These are phyloP conservation scores for Drosophila guanche DNA, from an alignment of 1,140 invertebrate genomes.

Conservation along the genomic window DNA sequence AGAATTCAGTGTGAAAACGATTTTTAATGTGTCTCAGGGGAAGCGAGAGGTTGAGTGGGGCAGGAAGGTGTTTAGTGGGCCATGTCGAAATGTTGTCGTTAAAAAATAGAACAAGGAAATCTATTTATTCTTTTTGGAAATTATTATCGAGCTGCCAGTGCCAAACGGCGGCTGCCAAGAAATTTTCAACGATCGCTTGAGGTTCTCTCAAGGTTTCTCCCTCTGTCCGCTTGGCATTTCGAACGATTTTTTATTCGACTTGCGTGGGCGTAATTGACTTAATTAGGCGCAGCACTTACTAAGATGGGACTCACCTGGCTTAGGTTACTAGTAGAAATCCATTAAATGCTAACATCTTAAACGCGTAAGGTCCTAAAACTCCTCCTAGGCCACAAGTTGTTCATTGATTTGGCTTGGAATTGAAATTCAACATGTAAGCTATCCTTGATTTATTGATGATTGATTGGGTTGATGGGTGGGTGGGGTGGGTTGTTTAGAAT, in stretches of 20 bases:
- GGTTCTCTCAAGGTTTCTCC: constrained; percentile 33
- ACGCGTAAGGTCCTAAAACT: constrained; percentile 68
- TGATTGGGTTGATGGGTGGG: constrained; percentile 12
- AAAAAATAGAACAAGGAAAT: constrained; percentile 55
- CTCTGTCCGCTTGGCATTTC: not conserved
- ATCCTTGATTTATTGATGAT: constrained; percentile 54
- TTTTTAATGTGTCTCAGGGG: constrained; percentile 39
- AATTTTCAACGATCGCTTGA: constrained; percentile 19
- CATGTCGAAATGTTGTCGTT: constrained; percentile 71
- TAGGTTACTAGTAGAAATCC: constrained; percentile 76
- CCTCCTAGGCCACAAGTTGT: constrained; percentile 40
- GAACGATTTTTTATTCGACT: constrained; percentile 2
- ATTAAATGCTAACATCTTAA: constrained; percentile 79
- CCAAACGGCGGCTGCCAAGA: constrained; percentile 44
- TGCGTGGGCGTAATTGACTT: constrained; percentile 33
- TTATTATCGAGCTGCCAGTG: constrained; percentile 49
- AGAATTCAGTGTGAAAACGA: constrained; percentile 35
- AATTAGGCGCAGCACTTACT: constrained; percentile 24
- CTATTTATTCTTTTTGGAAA: constrained; percentile 53
- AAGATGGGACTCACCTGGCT: constrained; percentile 60
- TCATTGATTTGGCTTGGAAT: constrained; percentile 65
- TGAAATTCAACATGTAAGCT: constrained; percentile 79
- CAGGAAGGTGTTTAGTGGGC: constrained; percentile 57
- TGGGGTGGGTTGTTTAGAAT: constrained; percentile 57
- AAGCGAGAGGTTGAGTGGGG: constrained; percentile 10